These are phyloP conservation scores for Taurulus bubalis DNA, from an alignment of 2,113 vertebrate species.

Conservation along the genomic window DNA sequence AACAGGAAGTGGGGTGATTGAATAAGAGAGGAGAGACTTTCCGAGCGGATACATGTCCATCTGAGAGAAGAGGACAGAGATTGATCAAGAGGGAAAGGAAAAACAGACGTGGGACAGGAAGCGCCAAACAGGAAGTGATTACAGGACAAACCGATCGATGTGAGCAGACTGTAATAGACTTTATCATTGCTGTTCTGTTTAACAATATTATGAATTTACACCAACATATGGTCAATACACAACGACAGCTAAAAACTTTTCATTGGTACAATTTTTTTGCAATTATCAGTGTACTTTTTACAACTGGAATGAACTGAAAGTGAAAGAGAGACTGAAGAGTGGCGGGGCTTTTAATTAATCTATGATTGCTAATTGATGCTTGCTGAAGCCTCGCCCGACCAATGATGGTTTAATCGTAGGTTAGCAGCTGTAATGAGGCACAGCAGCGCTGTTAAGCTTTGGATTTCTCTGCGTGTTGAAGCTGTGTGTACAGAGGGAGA, in stretches of 20 bases:
- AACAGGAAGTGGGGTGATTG: constrained; percentile 72
- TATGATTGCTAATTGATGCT: neutral
- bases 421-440: constrained; percentile 5
- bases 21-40: constrained; percentile 63
- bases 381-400: neutral
- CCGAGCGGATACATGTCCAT: constrained; percentile 33
- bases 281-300: neutral
- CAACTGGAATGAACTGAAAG: neutral
- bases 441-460: neutral
- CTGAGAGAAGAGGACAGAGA: constrained; percentile 24
- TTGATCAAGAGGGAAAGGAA: constrained; percentile 14
- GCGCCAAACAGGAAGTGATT: constrained; percentile 45
- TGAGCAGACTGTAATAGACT: neutral
- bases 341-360: neutral
- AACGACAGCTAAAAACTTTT: constrained; percentile 6
- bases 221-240: constrained; percentile 19
- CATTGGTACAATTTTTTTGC: neutral
- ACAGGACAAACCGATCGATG: constrained; percentile 36
- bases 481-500: neutral
- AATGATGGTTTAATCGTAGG: neutral
- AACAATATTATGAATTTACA: constrained; percentile 19
- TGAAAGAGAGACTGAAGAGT: neutral
- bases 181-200: neutral
- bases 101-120: constrained; percentile 46
- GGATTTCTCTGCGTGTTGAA: neutral